phyloP scores from a whole-genome alignment of 1,140 invertebrate species.

The Probaryconus sp. region DNA sequence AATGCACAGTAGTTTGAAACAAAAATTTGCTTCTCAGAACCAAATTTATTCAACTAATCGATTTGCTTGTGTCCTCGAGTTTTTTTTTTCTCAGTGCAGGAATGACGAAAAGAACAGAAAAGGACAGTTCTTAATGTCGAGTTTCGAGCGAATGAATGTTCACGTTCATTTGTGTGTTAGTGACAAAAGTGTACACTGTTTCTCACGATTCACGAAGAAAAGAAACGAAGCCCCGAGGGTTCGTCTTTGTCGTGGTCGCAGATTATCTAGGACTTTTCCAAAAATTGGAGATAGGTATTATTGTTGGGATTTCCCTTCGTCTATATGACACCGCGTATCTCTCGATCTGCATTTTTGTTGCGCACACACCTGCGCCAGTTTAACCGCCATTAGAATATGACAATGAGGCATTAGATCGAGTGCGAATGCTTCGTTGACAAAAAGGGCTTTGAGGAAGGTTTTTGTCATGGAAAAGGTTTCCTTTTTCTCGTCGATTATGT shows the following conservation, averaged over 20 bases:
- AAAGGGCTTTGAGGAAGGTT: constrained; percentile 25
- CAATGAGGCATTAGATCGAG: constrained; percentile 44
- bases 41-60: constrained; percentile 11
- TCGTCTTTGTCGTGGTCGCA: constrained; percentile 65
- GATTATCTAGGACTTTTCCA: constrained; percentile 65
- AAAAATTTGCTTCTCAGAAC: not conserved
- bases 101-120: too few species aligned
- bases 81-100: too few species aligned
- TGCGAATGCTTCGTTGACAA: constrained; percentile 34
- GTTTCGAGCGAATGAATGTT: too few species aligned
- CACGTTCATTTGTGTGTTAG: too few species aligned
- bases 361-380: constrained; percentile 56
- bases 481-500: too few species aligned
- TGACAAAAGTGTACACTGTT: constrained; percentile 55
- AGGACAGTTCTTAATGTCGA: too few species aligned
- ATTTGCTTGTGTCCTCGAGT: constrained; percentile 10
- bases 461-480: too few species aligned
- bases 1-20: not conserved
- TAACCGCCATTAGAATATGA: constrained; percentile 33
- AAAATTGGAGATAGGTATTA: constrained; percentile 66
- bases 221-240: too few species aligned
- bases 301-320: constrained; percentile 50
- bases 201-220: constrained; percentile 70
- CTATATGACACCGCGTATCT: constrained; percentile 39
- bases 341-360: constrained; percentile 66